A percentile compares a stretch with the other conserved stretches of the same genome.
phyloP scores from a whole-genome alignment of 2,797 vertebrate genomes.

The Lithobates pipiens region DNA sequence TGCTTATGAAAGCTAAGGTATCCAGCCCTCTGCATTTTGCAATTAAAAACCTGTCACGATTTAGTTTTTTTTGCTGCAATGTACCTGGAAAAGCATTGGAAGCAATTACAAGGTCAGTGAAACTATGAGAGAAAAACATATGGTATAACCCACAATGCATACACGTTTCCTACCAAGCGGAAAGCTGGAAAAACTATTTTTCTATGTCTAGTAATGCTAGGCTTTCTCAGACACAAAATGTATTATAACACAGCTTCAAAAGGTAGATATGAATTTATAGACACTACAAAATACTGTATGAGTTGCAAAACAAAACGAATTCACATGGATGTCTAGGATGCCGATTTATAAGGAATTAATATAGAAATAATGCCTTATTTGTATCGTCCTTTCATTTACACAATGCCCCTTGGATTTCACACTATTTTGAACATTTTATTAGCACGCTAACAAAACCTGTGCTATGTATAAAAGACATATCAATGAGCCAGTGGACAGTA shows the following conservation, averaged over 20 bases:
- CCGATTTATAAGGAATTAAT: too few species aligned
- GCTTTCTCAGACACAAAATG: background rate
- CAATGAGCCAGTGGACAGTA: too few species aligned
- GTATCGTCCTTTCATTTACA: too few species aligned
- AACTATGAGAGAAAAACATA: constrained; percentile 41
- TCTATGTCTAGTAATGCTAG: background rate
- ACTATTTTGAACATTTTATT: too few species aligned
- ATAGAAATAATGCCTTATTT: too few species aligned
- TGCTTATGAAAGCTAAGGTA: constrained; percentile 8
- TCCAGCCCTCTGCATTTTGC: background rate
- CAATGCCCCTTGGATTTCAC: too few species aligned
- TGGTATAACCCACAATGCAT: constrained; percentile 31
- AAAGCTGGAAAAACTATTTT: constrained; percentile 12
- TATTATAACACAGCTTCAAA: background rate
- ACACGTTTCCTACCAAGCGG: constrained; percentile 2
- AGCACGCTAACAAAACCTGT: too few species aligned
- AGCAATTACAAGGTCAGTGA: constrained; percentile 40
- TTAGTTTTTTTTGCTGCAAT: background rate
- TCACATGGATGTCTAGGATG: too few species aligned
- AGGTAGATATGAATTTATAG: too few species aligned
- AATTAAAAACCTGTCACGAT: background rate
- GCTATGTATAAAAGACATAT: too few species aligned
- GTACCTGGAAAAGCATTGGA: constrained; percentile 8
- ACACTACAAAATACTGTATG: background rate
- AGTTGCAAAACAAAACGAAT: too few species aligned